Evolutionary conservation across 2,888 invertebrate species (phyloP).

Genomic region (Lasioglossum vierecki): DNA sequence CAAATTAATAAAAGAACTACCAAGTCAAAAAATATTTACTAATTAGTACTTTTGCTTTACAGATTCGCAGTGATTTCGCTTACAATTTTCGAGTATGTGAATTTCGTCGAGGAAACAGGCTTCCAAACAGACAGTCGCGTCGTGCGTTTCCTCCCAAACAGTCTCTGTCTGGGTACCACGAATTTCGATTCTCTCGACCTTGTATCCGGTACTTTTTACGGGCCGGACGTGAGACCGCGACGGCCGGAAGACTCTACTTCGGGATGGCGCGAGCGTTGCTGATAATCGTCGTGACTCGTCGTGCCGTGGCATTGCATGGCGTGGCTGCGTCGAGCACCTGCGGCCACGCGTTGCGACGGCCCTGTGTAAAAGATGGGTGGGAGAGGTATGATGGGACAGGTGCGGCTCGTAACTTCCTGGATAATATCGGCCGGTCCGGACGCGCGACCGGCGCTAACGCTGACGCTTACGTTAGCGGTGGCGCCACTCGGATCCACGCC

Average conservation of each 20-base stretch:
- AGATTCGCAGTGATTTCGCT: neutral
- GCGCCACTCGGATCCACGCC: conserved; percentile 73
- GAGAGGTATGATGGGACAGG: conserved; percentile 73
- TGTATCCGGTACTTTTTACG: conserved; percentile 29
- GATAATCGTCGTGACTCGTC: neutral
- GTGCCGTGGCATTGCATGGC: neutral
- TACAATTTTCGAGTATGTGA: neutral
- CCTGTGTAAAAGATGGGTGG: conserved; percentile 60
- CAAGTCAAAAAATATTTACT: no score
- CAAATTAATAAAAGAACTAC: no score
- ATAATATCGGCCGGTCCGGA: conserved; percentile 74
- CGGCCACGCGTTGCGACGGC: conserved; percentile 57
- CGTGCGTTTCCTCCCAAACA: neutral
- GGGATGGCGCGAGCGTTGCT: conserved; percentile 10
- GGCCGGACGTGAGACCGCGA: conserved; percentile 39
- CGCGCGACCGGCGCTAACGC: conserved; percentile 70
- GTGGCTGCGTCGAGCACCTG: conserved; percentile 49
- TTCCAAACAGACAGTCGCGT: neutral
- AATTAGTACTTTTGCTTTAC: no score
- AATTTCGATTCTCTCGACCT: conserved; percentile 26
- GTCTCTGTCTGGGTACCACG: conserved; percentile 2
- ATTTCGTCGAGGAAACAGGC: neutral
- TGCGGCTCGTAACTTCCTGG: conserved; percentile 78
- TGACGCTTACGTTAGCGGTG: conserved; percentile 72
- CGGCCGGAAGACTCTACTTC: conserved; percentile 59